These are phyloP conservation scores for Hippolais icterina DNA, from an alignment of 2,113 vertebrate genomes.

Conservation along the genomic window DNA sequence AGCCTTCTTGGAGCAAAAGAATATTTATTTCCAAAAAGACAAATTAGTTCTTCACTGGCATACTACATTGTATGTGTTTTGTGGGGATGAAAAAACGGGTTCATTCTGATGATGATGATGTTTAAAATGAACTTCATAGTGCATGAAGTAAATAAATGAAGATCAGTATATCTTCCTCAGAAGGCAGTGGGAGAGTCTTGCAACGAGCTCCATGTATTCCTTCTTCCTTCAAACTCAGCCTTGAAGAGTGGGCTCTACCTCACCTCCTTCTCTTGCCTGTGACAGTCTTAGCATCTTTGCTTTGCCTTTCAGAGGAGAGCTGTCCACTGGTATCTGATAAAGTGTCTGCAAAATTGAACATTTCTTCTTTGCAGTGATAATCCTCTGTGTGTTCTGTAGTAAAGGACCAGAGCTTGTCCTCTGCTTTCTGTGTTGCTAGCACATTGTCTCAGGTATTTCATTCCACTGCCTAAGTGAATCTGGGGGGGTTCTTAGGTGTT, in stretches of 20 bases:
- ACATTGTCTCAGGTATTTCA: too few species aligned
- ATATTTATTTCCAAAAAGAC: background rate
- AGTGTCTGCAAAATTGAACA: background rate
- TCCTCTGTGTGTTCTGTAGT: background rate
- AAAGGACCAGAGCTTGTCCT: background rate
- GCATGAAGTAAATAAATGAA: background rate
- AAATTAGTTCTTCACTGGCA: background rate
- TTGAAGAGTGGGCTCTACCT: background rate
- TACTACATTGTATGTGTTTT: background rate
- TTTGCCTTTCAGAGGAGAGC: background rate
- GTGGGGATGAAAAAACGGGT: background rate
- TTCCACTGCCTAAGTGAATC: background rate
- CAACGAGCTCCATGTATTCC: background rate
- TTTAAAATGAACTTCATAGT: background rate
- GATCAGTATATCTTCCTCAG: background rate
- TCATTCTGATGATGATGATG: background rate
- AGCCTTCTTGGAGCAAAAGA: background rate
- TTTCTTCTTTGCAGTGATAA: background rate
- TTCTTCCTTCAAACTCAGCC: background rate
- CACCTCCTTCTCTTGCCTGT: background rate
- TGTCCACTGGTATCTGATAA: background rate
- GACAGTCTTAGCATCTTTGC: background rate
- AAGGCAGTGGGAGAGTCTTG: background rate
- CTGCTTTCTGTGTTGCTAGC: background rate
- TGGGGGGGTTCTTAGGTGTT: background rate